phyloP scores from a whole-genome alignment of 2,888 invertebrate genomes.

The Cosmorhoe ocellata region DNA sequence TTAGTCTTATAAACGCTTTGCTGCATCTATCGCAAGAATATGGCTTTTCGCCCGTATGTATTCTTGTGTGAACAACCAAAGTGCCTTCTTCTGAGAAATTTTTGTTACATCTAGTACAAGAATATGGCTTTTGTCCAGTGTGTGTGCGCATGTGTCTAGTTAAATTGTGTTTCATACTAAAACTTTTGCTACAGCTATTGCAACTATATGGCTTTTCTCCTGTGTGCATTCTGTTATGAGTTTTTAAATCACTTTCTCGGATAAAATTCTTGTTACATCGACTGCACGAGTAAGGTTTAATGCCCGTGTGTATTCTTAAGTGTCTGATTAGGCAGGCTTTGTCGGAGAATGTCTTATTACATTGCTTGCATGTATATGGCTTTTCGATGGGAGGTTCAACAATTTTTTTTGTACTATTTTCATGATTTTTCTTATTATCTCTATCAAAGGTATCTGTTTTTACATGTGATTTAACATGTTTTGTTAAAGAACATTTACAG shows the following conservation, averaged over 20 bases:
- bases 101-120: constrained; percentile 13
- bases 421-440: not conserved
- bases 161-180: constrained; percentile 11
- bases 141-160: constrained; percentile 6
- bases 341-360: constrained; percentile 1
- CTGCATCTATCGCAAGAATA: constrained; percentile 12
- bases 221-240: constrained; percentile 10
- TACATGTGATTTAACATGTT: not conserved
- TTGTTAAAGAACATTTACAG: constrained; percentile 8
- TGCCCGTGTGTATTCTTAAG: constrained; percentile 4
- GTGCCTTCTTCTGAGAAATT: constrained; percentile 8
- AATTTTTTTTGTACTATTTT: not conserved
- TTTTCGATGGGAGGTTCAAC: not conserved
- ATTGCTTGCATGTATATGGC: not conserved
- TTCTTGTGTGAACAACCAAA: constrained; percentile 3
- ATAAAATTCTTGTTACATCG: constrained; percentile 3
- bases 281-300: not conserved
- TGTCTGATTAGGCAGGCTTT: constrained; percentile 9
- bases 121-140: constrained; percentile 9
- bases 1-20: constrained; percentile 8
- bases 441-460: not conserved
- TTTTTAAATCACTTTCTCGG: constrained; percentile 5
- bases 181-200: constrained; percentile 2
- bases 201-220: constrained; percentile 10
- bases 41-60: constrained; percentile 18